Evolutionary conservation across 1,140 invertebrate genomes (phyloP), one percentile per base, ranked within the genome.

Genomic region (Helicoverpa armigera): DNA sequence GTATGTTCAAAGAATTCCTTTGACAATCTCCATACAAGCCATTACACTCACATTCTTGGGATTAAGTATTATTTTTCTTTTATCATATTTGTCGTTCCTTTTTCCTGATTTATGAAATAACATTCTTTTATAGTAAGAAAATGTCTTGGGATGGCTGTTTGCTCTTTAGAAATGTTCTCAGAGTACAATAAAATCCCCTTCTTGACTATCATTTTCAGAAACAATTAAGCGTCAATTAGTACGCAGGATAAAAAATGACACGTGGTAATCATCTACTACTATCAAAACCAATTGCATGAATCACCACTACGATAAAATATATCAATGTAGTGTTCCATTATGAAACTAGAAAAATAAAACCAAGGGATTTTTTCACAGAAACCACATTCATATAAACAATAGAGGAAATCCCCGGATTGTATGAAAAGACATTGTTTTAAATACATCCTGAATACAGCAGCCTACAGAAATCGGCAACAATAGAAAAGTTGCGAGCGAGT

Each of bases 401-500:
- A 16, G 65, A 69, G 65, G 43, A 69, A 50, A 18, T 69, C 43
- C 65, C 65, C 16, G 43, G 43, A 61, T 16, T 11, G 65, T 18
- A 69, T 69, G 65, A 69, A 69, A 18, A 16, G 43, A 10, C 10
- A 69, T 50, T 48, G 35, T 48, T 4, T 48, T 48, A 29, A 61
- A 61, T 31, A 61, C 58, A 31, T 23, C 12, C 11, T 29, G 4
- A 12, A 12, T 11, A n/a, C 65, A 18, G 56, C 16, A 69, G 43
- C 65, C 65, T 50, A 69, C 43, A 23, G 65, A 69, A 50, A 50
- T 69, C 43, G 50, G 43, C 11, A 69, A 69, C 65, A 69, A 69
- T 50, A 69, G 65, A 69, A 43, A 69, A 50, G 65, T 69, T 69
- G 16, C n/a, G 11, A 69, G 18, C 16, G 65, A 50, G 16, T 35